Evolutionary conservation across 2,797 vertebrate genomes (phyloP).

Genomic region (Scolopax rusticola): DNA sequence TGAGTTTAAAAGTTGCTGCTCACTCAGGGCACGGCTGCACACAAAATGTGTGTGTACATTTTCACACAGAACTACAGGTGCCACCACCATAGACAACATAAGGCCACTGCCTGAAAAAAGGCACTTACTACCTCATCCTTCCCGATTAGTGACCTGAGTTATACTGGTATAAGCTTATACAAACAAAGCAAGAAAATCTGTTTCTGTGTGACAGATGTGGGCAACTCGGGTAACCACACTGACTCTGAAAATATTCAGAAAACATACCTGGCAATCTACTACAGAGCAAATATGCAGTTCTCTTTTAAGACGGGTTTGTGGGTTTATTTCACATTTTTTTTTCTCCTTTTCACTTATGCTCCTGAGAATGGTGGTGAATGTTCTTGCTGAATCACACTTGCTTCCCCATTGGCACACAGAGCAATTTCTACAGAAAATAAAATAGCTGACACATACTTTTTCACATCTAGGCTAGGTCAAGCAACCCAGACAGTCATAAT

Average conservation of each 20-base stretch:
- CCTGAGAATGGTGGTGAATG: neutral
- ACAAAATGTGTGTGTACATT: neutral
- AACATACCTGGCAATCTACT: neutral
- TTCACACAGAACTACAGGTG: neutral
- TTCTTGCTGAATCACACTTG: neutral
- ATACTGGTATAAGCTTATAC: neutral
- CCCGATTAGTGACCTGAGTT: neutral
- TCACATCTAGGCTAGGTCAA: neutral
- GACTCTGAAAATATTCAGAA: neutral
- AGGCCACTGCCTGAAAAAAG: neutral
- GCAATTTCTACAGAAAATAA: neutral
- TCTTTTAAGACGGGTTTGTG: neutral
- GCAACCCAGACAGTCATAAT: neutral
- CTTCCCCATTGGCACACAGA: neutral
- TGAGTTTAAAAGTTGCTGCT: neutral
- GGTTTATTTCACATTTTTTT: rapidly evolving
- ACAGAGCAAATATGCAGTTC: neutral
- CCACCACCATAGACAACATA: neutral
- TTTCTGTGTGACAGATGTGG: neutral
- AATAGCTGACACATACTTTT: neutral
- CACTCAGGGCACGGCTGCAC: neutral
- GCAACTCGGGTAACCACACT: neutral
- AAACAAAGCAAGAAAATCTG: neutral
- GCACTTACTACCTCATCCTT: neutral
- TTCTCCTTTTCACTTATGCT: neutral